Evolutionary conservation across 2,113 vertebrate species (phyloP).

Genomic region (Candoia aspera): DNA sequence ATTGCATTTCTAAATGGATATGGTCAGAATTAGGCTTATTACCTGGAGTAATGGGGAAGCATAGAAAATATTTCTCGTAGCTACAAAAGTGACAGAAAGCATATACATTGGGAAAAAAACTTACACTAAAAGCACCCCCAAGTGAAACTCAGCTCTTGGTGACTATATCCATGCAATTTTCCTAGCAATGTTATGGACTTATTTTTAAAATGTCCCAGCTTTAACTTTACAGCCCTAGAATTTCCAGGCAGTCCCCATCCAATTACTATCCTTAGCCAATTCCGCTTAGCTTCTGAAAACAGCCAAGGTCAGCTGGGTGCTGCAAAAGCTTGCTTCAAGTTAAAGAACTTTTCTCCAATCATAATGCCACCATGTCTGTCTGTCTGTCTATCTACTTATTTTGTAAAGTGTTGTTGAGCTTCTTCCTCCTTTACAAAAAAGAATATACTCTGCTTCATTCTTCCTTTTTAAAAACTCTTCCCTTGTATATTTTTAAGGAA

Average conservation of each 20-base stretch:
- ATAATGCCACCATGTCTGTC: background rate
- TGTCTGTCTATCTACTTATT: no score
- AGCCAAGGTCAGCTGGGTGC: background rate
- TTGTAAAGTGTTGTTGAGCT: constrained; percentile 30
- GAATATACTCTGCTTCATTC: background rate
- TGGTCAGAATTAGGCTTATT: background rate
- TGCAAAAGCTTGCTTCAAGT: background rate
- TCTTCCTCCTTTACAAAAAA: background rate
- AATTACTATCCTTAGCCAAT: no score
- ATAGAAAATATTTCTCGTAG: background rate
- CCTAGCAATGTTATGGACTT: no score
- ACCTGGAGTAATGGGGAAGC: background rate
- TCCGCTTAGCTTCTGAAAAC: no score
- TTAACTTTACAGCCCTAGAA: no score
- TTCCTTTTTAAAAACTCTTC: constrained; percentile 15
- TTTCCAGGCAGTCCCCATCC: no score
- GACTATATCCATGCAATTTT: no score
- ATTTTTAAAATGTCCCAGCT: no score
- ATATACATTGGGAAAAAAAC: background rate
- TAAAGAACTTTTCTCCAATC: background rate
- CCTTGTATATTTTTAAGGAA: constrained; percentile 5
- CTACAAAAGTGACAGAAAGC: background rate
- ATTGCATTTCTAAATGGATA: background rate
- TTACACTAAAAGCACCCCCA: no score
- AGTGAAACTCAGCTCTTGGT: no score